Base-by-base conservation (phyloP, 2,888 invertebrate genomes). In the Dermolepida albohirtum region DNA sequence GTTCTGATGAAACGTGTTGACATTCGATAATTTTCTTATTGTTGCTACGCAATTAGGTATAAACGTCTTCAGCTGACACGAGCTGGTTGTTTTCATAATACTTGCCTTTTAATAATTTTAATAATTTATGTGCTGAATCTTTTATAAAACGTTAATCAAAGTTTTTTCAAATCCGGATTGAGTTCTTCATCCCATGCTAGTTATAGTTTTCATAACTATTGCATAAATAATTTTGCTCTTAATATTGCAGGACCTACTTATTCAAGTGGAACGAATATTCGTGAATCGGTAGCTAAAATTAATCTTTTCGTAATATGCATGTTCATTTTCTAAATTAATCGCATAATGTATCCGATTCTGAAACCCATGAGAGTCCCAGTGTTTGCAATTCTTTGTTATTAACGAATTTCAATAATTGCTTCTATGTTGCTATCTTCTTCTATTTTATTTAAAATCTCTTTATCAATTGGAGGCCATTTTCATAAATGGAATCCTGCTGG, bases 111-210 rank as follows among this genome's bases (percentile, higher is more conserved):
- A n/a, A n/a, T n/a, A n/a, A n/a, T n/a, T n/a, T n/a, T n/a, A n/a
- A n/a, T n/a, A n/a, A n/a, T n/a, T n/a, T n/a, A n/a, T n/a, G n/a
- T n/a, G n/a, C n/a, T n/a, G n/a, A n/a, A n/a, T n/a, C n/a, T n/a
- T n/a, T n/a, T n/a, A n/a, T n/a, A n/a, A n/a, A n/a, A n/a, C n/a
- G n/a, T n/a, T n/a, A n/a, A n/a, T n/a, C n/a, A n/a, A n/a, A n/a
- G n/a, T n/a, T n/a, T n/a, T n/a, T n/a, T n/a, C n/a, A n/a, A n/a
- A n/a, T n/a, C n/a, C n/a, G n/a, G n/a, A n/a, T n/a, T n/a, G 34
- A 67, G 22, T 34, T 39, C 14, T 12, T 72, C 65, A 43, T 73
- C 73, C 72, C 71, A 73, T 6, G 14, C 39, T 5, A 67, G 8
- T 11, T 69, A 54, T 14, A 34, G 6, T 29, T 34, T 10, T 70